Conservation (phyloP, 2,113 vertebrate species). For the Alces alces region DNA sequence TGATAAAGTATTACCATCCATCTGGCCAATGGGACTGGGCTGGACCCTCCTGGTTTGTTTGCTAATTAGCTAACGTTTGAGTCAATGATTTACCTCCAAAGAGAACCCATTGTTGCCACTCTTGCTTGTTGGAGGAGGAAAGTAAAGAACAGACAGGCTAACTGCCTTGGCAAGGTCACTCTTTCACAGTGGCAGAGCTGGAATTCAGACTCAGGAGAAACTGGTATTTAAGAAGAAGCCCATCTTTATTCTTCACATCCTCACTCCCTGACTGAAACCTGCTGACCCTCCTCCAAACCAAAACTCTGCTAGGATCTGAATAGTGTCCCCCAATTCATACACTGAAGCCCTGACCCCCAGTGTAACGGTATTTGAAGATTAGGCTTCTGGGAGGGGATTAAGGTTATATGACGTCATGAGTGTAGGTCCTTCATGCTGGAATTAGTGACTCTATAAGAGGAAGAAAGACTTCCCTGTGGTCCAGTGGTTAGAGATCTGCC, state of each 20-base stretch:
- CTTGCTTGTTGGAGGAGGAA: neutral
- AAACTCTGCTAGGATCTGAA: neutral
- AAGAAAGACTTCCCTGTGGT: neutral
- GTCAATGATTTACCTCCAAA: neutral
- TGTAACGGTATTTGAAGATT: neutral
- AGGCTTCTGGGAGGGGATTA: neutral
- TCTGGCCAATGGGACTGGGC: rapidly evolving
- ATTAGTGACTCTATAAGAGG: neutral
- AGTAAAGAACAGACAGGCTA: neutral
- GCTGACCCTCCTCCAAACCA: neutral
- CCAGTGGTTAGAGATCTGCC: neutral
- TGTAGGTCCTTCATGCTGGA: neutral
- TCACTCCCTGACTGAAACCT: neutral
- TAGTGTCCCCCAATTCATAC: neutral
- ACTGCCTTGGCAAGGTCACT: rapidly evolving
- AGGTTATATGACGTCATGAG: neutral
- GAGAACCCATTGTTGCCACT: neutral
- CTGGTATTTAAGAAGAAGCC: neutral
- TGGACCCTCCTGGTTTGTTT: rapidly evolving
- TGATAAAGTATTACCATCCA: no score
- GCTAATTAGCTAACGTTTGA: neutral
- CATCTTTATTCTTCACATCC: neutral
- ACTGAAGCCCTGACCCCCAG: rapidly evolving
- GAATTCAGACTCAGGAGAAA: neutral
- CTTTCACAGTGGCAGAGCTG: neutral